Percentiles rank a stretch among this genome's conserved stretches.
Evolutionary conservation across 2,797 vertebrate genomes (phyloP).

Genomic region (Hirundo rustica): DNA sequence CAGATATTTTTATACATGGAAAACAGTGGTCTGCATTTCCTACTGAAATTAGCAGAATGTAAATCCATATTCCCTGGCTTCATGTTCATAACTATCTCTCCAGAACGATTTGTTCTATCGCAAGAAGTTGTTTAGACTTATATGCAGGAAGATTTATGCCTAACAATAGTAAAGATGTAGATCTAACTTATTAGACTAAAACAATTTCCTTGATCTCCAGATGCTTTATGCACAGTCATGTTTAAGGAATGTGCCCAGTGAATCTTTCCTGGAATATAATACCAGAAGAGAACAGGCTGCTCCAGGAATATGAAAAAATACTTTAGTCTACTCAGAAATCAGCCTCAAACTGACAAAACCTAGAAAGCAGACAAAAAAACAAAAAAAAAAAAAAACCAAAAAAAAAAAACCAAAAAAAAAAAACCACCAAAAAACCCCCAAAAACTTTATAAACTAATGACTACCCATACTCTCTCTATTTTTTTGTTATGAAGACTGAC

Average conservation of each 20-base stretch:
- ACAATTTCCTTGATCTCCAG: not conserved
- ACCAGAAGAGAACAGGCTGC: not conserved
- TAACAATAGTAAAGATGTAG: not conserved
- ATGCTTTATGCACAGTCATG: slow-evolving; percentile 4
- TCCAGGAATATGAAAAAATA: not conserved
- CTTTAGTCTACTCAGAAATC: not conserved
- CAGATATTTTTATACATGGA: not conserved
- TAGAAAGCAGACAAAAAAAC: not conserved
- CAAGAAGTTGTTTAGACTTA: not conserved
- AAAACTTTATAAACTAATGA: not conserved
- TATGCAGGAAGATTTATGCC: not conserved
- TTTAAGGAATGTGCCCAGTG: not conserved
- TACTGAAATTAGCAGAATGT: not conserved
- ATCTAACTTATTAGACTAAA: slow-evolving; percentile 13
- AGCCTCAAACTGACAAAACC: not conserved
- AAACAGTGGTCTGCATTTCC: not conserved
- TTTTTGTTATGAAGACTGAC: not conserved
- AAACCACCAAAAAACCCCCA: too few relatives aligned
- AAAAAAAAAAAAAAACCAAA: too few relatives aligned
- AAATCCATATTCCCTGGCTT: not conserved
- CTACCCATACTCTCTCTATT: not conserved
- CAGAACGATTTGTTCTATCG: not conserved
- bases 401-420: too few relatives aligned
- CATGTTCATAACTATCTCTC: not conserved
- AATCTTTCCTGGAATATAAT: not conserved